Evolutionary conservation across 1,140 invertebrate species (phyloP), one percentile per base, ranked within the genome.

Genomic region (Macrobrachium rosenbergii): DNA sequence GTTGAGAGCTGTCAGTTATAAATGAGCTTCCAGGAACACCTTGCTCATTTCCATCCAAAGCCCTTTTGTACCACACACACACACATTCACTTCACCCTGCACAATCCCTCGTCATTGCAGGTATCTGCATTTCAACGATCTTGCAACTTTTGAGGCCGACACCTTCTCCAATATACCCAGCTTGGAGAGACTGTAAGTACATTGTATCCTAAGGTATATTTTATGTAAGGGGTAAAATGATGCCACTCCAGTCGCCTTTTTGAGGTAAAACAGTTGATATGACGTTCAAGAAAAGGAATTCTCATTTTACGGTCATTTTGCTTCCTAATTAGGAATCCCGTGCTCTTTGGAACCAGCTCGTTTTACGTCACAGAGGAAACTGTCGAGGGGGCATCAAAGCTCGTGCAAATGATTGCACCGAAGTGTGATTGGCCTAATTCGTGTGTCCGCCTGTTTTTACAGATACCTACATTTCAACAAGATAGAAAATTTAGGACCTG

Each of bases 101-200:
- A 83, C 64, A 72, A 60, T 84, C 78, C 81, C 82, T 67, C 79
- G 43, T 83, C 82, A 64, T 83, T 84, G 43, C 86, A 94, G 94
- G 85, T 94, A 95, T 90, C 92, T 95, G 58, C 94, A 95, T 89
- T 93, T 93, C 91, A 95, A 96, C 91, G 93, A 94, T 63, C 92
- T 96, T 84, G 92, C 93, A 87, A 92, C 93, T 79, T 93, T 96
- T 82, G 91, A 93, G 58, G 90, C 92, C 2, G 92, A 93, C 58
- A 94, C 94, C 16, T 96, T 96, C 91, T 93, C 93, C 63, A 93
- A 95, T 90, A 90, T 95, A 43, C 94, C 94, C 7, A 91, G 91
- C 8, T 91, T 96, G 75, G 94, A 95, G 89, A 91, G 94, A 90
- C 91, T 96, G 92, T 92, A 91, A 92, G 92, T 91, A 89, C 79